phyloP scores from a whole-genome alignment of 2,113 vertebrate genomes.

The Cyrtonyx montezumae region DNA sequence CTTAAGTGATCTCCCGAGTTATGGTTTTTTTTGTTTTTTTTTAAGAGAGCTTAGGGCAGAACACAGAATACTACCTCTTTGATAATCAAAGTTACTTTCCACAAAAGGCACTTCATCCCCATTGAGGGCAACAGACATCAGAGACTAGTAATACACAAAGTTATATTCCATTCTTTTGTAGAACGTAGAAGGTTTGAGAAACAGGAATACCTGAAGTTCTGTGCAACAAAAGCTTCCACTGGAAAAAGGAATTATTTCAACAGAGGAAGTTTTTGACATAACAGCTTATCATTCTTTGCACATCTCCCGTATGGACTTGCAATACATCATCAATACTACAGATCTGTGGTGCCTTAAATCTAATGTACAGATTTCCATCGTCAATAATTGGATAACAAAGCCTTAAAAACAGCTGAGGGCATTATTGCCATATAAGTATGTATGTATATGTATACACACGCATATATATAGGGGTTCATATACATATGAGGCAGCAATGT shows the following conservation, averaged over 20 bases:
- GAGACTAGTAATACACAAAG: neutral
- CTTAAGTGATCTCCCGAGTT: neutral
- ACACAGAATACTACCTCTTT: conserved; percentile 28
- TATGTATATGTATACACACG: no score
- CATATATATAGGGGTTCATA: rapidly evolving
- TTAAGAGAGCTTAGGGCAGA: neutral
- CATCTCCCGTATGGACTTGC: neutral
- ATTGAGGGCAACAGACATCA: neutral
- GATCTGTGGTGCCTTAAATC: neutral
- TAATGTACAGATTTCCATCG: rapidly evolving
- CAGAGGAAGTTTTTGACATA: neutral
- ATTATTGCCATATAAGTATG: rapidly evolving
- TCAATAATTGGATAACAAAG: neutral
- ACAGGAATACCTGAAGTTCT: neutral
- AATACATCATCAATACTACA: neutral
- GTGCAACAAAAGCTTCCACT: neutral
- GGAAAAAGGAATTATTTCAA: neutral
- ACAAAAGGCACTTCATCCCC: neutral
- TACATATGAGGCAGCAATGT: no score
- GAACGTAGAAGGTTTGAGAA: neutral
- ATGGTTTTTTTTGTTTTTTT: neutral
- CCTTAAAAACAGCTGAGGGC: rapidly evolving
- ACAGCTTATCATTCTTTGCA: neutral
- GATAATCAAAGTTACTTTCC: conserved; percentile 32
- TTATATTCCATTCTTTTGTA: neutral